Evolutionary conservation across 2,888 invertebrate genomes (phyloP), one percentile per base, ranked within the genome.

Genomic region (Monochamus alternatus): DNA sequence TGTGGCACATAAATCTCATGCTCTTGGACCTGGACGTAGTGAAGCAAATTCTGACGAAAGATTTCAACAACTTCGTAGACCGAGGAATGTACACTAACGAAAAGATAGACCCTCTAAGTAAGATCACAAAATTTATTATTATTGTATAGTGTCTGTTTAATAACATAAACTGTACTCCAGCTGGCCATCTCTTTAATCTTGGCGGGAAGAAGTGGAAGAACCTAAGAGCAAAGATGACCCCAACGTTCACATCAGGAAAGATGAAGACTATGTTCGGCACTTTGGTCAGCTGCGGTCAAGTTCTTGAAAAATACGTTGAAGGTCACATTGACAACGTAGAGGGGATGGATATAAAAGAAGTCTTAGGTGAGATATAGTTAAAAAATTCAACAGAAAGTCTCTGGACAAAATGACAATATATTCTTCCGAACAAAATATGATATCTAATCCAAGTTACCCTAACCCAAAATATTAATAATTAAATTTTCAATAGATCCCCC

Each of bases 161-260:
- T 22, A 32, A 5, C 10, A 2, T 30, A 30, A 30, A 3, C 14
- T 7, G 14, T 63, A 22, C 38, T 47, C 10, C 12, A 69, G 69
- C 30, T 69, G 44, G 10, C 5, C 69, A 69, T 12, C 59, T 69
- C 1, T 69, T 69, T 31, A 1, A 44, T 8, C 1, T 69, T 47
- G 69, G 69, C 14, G 92, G 91, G 0, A 86, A 89, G 8, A 88
- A 90, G 38, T 94, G 94, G 94, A 92, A 90, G 82, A 89, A 88
- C 12, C 84, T 94, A 58, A 75, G 82, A 43, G 51, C 68, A 10
- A 81, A 82, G 65, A 31, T 82, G 14, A 74, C 80, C 7, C 82
- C 82, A 8, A 80, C 82, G 5, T 82, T 82, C 59, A 80, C 89
- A 0, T 85, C 88, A 0, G 89, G 89, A 30, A 89, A 89, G 81